Percentiles rank a stretch among this genome's conserved stretches.
These are phyloP conservation scores for Todiramphus chloris DNA, from an alignment of 2,113 vertebrate genomes.

Conservation along the genomic window DNA sequence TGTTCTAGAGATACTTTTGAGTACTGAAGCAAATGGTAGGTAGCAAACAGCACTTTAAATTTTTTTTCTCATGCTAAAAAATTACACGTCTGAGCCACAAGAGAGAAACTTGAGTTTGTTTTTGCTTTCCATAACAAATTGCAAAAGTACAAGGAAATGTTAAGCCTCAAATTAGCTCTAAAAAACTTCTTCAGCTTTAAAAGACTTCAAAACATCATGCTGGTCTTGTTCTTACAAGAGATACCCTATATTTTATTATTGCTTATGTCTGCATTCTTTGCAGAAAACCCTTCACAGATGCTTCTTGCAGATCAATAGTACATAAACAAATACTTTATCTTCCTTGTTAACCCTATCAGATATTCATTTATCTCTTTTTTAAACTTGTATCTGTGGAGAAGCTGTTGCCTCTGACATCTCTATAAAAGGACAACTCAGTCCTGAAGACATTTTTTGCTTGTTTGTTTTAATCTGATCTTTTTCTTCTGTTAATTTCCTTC, in stretches of 20 bases:
- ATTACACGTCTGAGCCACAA: neutral
- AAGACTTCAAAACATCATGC: neutral
- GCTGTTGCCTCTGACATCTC: neutral
- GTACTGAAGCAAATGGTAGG: neutral
- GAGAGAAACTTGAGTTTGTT: neutral
- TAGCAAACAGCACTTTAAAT: neutral
- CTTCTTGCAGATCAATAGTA: neutral
- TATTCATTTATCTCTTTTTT: neutral
- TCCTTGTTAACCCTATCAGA: neutral
- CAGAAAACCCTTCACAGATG: neutral
- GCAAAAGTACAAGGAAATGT: neutral
- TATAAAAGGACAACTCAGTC: neutral
- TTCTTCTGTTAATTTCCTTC: neutral
- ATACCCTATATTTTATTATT: neutral
- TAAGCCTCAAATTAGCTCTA: neutral
- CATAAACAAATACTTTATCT: neutral
- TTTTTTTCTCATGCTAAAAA: neutral
- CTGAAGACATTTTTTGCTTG: neutral
- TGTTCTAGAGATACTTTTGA: neutral
- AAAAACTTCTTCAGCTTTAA: neutral
- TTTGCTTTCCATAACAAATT: neutral
- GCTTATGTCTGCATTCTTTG: neutral
- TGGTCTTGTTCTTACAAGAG: neutral
- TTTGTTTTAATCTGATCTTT: neutral
- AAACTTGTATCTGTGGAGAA: neutral